Percentiles rank a stretch among this genome's conserved stretches.
Evolutionary conservation across 1,140 invertebrate species (phyloP).

Genomic region (Drosophila azteca): DNA sequence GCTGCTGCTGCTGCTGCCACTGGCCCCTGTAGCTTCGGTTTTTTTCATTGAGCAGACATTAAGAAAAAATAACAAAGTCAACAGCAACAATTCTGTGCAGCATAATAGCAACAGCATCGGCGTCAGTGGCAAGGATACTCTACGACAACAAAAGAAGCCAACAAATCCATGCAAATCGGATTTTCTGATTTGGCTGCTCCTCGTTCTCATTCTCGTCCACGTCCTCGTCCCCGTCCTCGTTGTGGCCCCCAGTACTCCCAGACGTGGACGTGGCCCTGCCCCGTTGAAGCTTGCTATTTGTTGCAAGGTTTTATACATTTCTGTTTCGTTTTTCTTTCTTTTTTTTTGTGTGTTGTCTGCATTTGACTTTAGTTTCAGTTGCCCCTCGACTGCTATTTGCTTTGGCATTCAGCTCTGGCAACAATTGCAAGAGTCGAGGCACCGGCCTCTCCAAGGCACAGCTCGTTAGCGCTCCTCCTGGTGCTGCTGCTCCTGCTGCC

Average conservation of each 20-base stretch:
- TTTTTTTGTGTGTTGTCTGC: slow-evolving; percentile 43
- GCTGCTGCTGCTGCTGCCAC: background rate
- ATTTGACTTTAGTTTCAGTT: slow-evolving; percentile 76
- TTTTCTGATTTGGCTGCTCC: slow-evolving; percentile 75
- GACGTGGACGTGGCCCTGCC: background rate
- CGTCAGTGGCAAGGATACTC: slow-evolving; percentile 76
- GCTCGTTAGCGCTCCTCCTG: slow-evolving; percentile 74
- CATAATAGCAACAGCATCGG: slow-evolving; percentile 74
- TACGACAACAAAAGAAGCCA: slow-evolving; percentile 78
- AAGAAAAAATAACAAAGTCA: slow-evolving; percentile 82
- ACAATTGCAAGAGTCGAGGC: slow-evolving; percentile 70
- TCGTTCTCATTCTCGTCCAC: background rate
- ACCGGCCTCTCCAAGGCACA: slow-evolving; percentile 66
- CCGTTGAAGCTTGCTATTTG: slow-evolving; percentile 37
- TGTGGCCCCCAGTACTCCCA: background rate
- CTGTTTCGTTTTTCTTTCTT: slow-evolving; percentile 53
- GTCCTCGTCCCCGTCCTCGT: background rate
- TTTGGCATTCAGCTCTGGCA: slow-evolving; percentile 80
- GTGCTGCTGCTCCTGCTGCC: slow-evolving; percentile 5
- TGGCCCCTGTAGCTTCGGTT: slow-evolving; percentile 5
- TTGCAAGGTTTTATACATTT: slow-evolving; percentile 33
- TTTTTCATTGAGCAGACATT: slow-evolving; percentile 80
- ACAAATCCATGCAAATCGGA: slow-evolving; percentile 83
- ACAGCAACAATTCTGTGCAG: slow-evolving; percentile 62
- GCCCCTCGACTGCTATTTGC: slow-evolving; percentile 76